Evolutionary conservation across 2,797 vertebrate species (phyloP).

Genomic region (Smutsia temminckii): DNA sequence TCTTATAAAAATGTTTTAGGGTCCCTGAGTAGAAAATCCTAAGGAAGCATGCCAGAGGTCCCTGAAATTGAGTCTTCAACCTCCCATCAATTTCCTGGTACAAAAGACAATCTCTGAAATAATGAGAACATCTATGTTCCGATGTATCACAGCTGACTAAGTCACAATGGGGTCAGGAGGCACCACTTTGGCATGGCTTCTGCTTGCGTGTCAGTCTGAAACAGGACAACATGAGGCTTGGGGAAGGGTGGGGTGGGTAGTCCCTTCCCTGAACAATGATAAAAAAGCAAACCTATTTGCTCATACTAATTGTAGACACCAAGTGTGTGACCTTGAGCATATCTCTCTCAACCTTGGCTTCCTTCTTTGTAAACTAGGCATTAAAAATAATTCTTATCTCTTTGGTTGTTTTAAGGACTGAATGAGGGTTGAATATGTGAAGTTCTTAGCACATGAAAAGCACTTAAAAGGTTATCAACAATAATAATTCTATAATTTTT

Average conservation of each 20-base stretch:
- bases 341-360: not conserved
- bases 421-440: not conserved
- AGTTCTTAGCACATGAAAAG: conserved; percentile 5
- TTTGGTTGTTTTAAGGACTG: conserved; percentile 8
- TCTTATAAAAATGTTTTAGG: not conserved
- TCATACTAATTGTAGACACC: not conserved
- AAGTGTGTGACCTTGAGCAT: not conserved
- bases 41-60: not conserved
- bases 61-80: not conserved
- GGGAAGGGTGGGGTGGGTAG: not conserved
- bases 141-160: not conserved
- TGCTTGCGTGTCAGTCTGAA: not conserved
- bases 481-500: not conserved
- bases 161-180: not conserved
- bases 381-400: conserved; percentile 3
- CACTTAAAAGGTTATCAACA: not conserved
- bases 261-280: not conserved
- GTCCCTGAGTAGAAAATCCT: not conserved
- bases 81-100: not conserved
- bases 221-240: not conserved
- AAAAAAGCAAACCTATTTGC: not conserved
- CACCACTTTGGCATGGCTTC: not conserved
- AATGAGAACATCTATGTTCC: not conserved
- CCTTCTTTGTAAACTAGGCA: not conserved
- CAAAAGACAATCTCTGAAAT: not conserved